phyloP scores from a whole-genome alignment of 2,797 vertebrate genomes.

The Pelobates cultripes region DNA sequence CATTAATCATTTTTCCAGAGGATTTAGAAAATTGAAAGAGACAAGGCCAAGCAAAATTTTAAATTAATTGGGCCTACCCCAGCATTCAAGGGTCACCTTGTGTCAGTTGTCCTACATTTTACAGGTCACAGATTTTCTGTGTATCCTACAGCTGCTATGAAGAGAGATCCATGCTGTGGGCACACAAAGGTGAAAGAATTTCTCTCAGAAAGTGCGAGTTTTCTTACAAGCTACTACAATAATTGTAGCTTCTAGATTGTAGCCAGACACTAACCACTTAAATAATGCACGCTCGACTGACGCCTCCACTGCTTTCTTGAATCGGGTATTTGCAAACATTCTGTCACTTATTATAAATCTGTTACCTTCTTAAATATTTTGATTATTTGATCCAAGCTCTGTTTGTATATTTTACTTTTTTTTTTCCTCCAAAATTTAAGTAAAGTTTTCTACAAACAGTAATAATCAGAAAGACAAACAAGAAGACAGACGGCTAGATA shows the following conservation, averaged over 20 bases:
- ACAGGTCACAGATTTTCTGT: slow-evolving; percentile 82
- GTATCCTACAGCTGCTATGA: slow-evolving; percentile 76
- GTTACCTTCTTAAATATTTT: background rate
- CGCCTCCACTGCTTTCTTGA: slow-evolving; percentile 66
- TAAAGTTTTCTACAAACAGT: too few relatives aligned
- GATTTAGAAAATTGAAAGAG: slow-evolving; percentile 96
- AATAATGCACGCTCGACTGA: slow-evolving; percentile 78
- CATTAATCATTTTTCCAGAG: slow-evolving; percentile 95
- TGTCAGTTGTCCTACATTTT: slow-evolving; percentile 83
- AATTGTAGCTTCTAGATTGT: slow-evolving; percentile 74
- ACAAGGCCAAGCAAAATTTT: slow-evolving; percentile 90
- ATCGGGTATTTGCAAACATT: slow-evolving; percentile 74
- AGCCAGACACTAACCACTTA: slow-evolving; percentile 76
- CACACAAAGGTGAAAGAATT: slow-evolving; percentile 81
- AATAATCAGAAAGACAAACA: too few relatives aligned
- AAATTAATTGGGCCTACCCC: slow-evolving; percentile 89
- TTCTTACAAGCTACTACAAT: slow-evolving; percentile 75
- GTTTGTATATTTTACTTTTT: background rate
- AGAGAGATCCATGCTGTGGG: slow-evolving; percentile 73
- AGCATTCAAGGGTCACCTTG: slow-evolving; percentile 84
- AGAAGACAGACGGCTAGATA: too few relatives aligned
- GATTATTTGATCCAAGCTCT: background rate
- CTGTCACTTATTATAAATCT: slow-evolving; percentile 73
- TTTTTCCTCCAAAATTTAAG: too few relatives aligned
- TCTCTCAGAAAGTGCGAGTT: slow-evolving; percentile 77